Conservation (phyloP, 2,797 vertebrate species). For the Paramormyrops hopkinsi region DNA sequence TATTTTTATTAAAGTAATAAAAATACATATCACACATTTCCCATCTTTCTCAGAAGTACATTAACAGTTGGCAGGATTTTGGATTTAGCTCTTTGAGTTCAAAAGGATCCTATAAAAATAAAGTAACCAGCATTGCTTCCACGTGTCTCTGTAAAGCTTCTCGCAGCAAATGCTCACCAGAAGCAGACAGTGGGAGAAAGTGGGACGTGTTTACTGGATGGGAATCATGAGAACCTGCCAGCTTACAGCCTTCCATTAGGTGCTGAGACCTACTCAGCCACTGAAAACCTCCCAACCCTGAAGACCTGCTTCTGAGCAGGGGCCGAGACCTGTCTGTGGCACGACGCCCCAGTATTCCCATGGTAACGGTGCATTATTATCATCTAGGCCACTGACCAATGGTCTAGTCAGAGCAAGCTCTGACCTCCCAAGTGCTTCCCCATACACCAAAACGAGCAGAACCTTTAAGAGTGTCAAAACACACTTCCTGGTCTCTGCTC, state of each 20-base stretch:
- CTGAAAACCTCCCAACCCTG: neutral
- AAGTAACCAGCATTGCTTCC: slow-evolving; percentile 1
- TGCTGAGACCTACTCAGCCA: neutral
- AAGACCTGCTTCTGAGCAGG: neutral
- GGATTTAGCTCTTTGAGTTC: slow-evolving; percentile 4
- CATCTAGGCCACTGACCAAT: slow-evolving; percentile 7
- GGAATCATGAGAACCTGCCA: neutral
- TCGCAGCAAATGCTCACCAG: neutral
- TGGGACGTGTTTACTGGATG: neutral
- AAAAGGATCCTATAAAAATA: neutral
- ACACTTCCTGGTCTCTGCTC: neutral
- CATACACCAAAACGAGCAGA: neutral
- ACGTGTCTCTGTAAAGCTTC: neutral
- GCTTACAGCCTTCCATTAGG: neutral
- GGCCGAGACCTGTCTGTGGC: neutral
- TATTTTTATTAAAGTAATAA: neutral
- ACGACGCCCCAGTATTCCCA: neutral
- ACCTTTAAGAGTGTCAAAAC: neutral
- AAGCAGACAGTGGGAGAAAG: neutral
- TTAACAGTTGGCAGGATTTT: neutral
- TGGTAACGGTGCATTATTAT: neutral
- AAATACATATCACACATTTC: slow-evolving; percentile 6
- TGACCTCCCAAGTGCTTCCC: slow-evolving; percentile 16
- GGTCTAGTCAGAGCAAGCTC: slow-evolving; percentile 24
- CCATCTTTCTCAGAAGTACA: neutral